Percentiles rank a stretch among this genome's conserved stretches.
phyloP scores from a whole-genome alignment of 2,797 vertebrate species.

The Echeneis naucrates region DNA sequence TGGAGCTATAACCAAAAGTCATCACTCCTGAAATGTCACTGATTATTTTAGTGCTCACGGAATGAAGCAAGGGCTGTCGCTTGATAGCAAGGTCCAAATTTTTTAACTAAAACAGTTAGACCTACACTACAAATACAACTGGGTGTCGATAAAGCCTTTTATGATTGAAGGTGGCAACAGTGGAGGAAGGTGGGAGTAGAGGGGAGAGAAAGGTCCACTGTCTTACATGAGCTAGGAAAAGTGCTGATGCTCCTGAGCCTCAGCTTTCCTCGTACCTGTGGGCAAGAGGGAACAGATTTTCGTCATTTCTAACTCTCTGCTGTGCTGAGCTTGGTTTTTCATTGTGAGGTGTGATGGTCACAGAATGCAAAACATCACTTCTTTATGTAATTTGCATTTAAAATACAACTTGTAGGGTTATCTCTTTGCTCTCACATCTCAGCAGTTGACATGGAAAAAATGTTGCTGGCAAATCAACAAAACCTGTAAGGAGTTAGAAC shows the following conservation, averaged over 20 bases:
- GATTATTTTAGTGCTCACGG: too few relatives aligned
- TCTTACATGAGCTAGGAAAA: neutral
- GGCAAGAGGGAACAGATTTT: neutral
- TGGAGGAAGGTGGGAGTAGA: neutral
- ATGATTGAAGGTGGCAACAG: neutral
- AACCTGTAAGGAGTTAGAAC: slow-evolving; percentile 5
- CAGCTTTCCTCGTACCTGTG: slow-evolving; percentile 8
- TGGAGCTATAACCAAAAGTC: neutral
- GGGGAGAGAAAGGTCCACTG: neutral
- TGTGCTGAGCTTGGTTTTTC: too few relatives aligned
- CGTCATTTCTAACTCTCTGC: too few relatives aligned
- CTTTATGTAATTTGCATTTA: too few relatives aligned
- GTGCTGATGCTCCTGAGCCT: neutral
- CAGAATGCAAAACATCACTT: too few relatives aligned
- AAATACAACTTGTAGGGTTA: too few relatives aligned
- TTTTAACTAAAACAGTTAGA: too few relatives aligned
- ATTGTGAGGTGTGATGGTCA: too few relatives aligned
- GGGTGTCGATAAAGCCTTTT: neutral
- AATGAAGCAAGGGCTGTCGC: neutral
- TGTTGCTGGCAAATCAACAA: neutral
- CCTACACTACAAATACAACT: too few relatives aligned
- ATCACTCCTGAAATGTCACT: too few relatives aligned
- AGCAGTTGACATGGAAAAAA: slow-evolving; percentile 7
- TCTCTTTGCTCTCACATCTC: neutral
- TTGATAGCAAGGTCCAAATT: neutral